These are phyloP conservation scores for Papilio xuthus DNA, from an alignment of 1,140 invertebrate species.

Conservation along the genomic window DNA sequence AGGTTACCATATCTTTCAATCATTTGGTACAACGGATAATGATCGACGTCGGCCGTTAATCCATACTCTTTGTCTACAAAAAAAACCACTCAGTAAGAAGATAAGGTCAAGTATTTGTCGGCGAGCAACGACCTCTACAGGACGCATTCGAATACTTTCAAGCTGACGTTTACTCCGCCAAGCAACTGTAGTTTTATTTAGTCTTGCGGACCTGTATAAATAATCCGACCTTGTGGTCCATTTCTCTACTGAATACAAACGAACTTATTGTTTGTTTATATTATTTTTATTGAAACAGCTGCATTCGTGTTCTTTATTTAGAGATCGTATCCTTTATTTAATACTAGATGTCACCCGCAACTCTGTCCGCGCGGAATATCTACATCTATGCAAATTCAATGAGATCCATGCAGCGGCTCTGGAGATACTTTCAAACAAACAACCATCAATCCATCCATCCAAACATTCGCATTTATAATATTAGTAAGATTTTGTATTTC, in stretches of 20 bases:
- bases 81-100: conserved; percentile 18
- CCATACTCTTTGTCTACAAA: not conserved
- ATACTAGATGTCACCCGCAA: no score
- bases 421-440: no score
- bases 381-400: no score
- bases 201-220: conserved; percentile 12
- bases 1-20: not conserved
- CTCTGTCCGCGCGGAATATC: no score
- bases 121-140: conserved; percentile 24
- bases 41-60: not conserved
- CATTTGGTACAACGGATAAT: not conserved
- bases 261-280: conserved; percentile 19
- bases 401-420: no score
- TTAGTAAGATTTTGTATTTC: not conserved
- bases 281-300: not conserved
- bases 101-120: conserved; percentile 27
- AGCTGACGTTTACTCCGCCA: conserved; percentile 12
- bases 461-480: no score
- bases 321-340: not conserved
- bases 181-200: conserved; percentile 23
- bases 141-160: conserved; percentile 23
- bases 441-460: no score
- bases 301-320: not conserved
- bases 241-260: conserved; percentile 4
- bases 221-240: conserved; percentile 18